These are phyloP conservation scores for Lota lota DNA, from an alignment of 2,113 vertebrate genomes.

Conservation along the genomic window DNA sequence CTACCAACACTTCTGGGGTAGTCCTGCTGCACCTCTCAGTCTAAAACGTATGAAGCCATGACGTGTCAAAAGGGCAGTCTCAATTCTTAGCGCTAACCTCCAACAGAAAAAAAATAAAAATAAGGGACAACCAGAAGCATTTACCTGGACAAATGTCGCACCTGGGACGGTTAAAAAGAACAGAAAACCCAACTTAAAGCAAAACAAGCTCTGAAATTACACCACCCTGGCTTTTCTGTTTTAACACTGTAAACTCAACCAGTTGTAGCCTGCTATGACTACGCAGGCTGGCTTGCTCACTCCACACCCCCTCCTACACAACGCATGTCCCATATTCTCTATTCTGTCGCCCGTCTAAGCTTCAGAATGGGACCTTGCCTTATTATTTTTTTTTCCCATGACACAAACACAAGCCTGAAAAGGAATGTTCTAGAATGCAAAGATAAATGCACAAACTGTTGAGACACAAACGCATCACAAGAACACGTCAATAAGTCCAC, in stretches of 20 bases:
- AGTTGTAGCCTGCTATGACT: background rate
- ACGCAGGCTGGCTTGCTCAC: background rate
- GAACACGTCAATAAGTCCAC: slow-evolving; percentile 20
- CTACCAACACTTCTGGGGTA: no score
- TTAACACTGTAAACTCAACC: slow-evolving; percentile 24
- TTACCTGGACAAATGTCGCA: background rate
- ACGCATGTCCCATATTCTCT: background rate
- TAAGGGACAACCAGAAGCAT: no score
- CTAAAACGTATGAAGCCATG: no score
- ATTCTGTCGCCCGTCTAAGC: background rate
- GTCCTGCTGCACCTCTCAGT: no score
- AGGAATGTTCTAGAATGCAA: slow-evolving; percentile 49
- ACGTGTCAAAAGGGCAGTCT: no score
- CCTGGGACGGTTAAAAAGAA: background rate
- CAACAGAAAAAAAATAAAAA: no score
- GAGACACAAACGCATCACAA: background rate
- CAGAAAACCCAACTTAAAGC: no score
- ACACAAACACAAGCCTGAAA: slow-evolving; percentile 11
- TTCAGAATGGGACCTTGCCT: background rate
- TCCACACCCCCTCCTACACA: background rate
- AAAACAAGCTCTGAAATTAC: background rate
- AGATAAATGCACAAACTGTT: slow-evolving; percentile 6
- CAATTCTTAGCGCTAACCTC: no score
- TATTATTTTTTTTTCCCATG: background rate
- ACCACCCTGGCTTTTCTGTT: background rate